Base-by-base conservation (phyloP, 2,797 vertebrate genomes). In the Labeo calbasu region DNA sequence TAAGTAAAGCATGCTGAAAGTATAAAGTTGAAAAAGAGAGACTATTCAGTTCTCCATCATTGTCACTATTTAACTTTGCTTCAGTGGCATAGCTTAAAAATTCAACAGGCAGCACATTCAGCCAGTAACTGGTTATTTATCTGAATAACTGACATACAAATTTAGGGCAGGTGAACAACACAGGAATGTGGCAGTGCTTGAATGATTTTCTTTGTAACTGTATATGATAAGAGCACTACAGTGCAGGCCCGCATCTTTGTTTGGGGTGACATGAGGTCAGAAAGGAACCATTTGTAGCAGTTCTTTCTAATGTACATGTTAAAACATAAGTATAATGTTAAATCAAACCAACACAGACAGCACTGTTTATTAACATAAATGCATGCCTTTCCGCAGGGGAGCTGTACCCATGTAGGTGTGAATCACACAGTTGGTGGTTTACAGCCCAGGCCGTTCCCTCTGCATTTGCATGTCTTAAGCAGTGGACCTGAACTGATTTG, bases 121-220 rank as follows among this genome's bases (percentile, higher is more conserved):
- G n/a, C 21, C 50, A 55, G 19, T n/a, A 7, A 36, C 51, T 4
- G 19, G 32, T 55, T 36, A 75, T 75, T 75, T 13, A 55, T 55
- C 28, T n/a, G 25, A 75, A 75, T n/a, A 75, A 75, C 50, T 55
- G 72, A 75, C 28, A 55, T 55, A 32, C 28, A 75, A 75, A 75
- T 75, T n/a, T 36, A 36, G 50, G 50, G 17, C 72, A 55, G 71
- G 50, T 32, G 19, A 55, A 51, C 2, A 11, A 12, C 70, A 72
- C 48, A 32, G 28, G 71, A 32, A 75, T 55, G 72, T 36, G 50
- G 19, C 19, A 8, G 28, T 36, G 19, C 72, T 55, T 55, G 28
- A 55, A 4, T 53, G 11, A 55, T 55, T 55, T 13, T 55, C 28
- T 75, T 36, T 75, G 51, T 36, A 55, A 75, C 28, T 55, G 51